A percentile compares a stretch with the other conserved stretches of the same genome.
These are phyloP conservation scores for Eurypyga helias DNA, from an alignment of 2,113 vertebrate species.

Conservation along the genomic window DNA sequence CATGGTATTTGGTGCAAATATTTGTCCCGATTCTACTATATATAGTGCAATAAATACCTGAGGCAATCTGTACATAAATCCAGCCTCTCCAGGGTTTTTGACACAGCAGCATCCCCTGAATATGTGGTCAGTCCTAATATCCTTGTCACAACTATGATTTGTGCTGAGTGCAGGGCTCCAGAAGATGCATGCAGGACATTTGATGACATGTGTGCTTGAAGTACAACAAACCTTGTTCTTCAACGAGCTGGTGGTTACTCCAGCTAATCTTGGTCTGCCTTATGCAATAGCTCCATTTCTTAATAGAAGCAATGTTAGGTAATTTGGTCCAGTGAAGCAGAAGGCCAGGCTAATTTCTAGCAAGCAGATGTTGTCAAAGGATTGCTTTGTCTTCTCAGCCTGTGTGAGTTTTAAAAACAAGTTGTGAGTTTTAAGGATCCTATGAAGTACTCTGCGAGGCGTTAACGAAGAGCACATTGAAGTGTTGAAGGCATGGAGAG, in stretches of 20 bases:
- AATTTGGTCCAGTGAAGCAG: not conserved
- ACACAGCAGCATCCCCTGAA: not conserved
- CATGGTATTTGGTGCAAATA: not conserved
- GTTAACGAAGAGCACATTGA: not conserved
- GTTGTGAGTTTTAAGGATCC: not conserved
- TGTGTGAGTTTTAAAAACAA: not conserved
- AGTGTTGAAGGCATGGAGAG: not conserved
- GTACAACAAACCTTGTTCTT: not conserved
- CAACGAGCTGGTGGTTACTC: not conserved
- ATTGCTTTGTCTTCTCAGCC: not conserved
- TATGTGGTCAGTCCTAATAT: not conserved
- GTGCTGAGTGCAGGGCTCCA: not conserved
- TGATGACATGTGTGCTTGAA: accelerated
- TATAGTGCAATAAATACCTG: not conserved
- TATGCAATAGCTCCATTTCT: not conserved
- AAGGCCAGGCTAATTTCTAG: not conserved
- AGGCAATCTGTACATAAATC: not conserved
- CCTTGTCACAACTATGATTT: not conserved
- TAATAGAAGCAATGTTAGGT: not conserved
- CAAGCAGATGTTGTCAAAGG: not conserved
- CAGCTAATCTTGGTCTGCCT: not conserved
- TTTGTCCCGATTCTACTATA: not conserved
- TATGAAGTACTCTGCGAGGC: not conserved
- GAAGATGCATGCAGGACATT: not conserved
- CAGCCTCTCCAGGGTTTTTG: not conserved